Percentiles rank a stretch among this genome's conserved stretches.
Conservation (phyloP, 2,888 invertebrate species). For the Alloscopus bannaensis region DNA sequence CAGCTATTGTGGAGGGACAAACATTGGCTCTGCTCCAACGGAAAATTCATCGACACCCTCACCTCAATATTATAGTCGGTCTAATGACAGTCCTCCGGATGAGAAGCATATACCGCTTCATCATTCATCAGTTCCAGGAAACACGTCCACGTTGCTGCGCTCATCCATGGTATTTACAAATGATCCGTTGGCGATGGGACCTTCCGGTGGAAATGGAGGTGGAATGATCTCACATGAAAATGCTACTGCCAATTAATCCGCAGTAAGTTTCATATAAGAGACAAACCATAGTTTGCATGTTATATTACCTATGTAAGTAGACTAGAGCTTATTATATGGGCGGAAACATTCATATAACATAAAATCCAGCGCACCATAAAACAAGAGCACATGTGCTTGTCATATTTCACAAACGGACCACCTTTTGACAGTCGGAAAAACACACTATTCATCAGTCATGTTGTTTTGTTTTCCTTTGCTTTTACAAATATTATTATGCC, state of each 20-base stretch:
- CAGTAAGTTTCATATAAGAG: too few species aligned
- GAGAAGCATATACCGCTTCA: conserved; percentile 2
- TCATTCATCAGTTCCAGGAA: conserved; percentile 15
- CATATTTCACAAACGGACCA: neutral
- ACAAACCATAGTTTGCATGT: too few species aligned
- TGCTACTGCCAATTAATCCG: neutral
- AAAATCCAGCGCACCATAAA: too few species aligned
- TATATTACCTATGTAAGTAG: neutral
- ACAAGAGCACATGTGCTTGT: neutral
- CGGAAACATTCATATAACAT: too few species aligned
- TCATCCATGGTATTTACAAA: conserved; percentile 19
- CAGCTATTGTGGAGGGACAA: conserved; percentile 17
- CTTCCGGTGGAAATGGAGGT: neutral
- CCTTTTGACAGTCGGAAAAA: neutral
- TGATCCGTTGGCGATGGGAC: conserved; percentile 25
- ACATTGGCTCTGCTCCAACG: neutral
- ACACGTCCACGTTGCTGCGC: conserved; percentile 15
- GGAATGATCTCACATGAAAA: conserved; percentile 29
- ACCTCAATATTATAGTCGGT: conserved; percentile 55
- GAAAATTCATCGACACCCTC: conserved; percentile 46
- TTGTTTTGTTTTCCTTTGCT: conserved; percentile 17
- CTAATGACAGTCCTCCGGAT: conserved; percentile 49
- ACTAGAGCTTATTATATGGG: neutral
- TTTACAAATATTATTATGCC: conserved; percentile 19
- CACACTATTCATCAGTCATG: neutral